These are phyloP conservation scores for Coracopsis vasa DNA, from an alignment of 2,113 vertebrate species.

Conservation along the genomic window DNA sequence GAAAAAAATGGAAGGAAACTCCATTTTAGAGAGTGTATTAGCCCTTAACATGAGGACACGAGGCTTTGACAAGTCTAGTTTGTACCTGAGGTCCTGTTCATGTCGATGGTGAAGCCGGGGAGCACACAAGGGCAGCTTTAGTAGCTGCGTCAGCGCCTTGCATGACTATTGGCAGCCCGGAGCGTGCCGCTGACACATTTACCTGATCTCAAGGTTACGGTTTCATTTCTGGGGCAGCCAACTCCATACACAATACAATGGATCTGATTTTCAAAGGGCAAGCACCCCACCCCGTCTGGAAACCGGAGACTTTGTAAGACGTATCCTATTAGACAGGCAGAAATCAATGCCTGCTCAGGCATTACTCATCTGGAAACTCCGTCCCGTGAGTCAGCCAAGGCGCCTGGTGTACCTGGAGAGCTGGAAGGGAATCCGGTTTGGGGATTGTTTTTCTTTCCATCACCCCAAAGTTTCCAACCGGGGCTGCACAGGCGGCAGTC, in stretches of 20 bases:
- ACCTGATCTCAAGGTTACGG: not conserved
- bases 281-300: slow-evolving; percentile 44
- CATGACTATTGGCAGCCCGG: not conserved
- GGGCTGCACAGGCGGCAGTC: not conserved
- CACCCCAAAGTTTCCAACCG: not conserved
- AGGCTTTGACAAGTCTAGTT: not conserved
- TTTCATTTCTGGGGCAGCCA: not conserved
- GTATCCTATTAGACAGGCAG: not conserved
- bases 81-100: not conserved
- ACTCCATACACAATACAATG: not conserved
- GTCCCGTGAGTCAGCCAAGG: not conserved
- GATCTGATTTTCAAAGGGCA: slow-evolving; percentile 32
- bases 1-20: not conserved
- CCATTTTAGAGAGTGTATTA: not conserved
- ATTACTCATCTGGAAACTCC: slow-evolving; percentile 28
- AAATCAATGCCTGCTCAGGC: slow-evolving; percentile 23
- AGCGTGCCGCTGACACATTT: not conserved
- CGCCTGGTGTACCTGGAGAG: slow-evolving; percentile 6
- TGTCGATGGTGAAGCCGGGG: fast-evolving
- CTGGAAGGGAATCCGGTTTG: not conserved
- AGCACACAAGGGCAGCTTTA: not conserved
- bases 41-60: not conserved
- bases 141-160: not conserved
- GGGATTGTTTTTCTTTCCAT: not conserved
- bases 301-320: slow-evolving; percentile 7